A percentile compares a stretch with the other conserved stretches of the same genome.
These are phyloP conservation scores for Malacoctenus gilli DNA, from an alignment of 2,797 vertebrate species.

Conservation along the genomic window DNA sequence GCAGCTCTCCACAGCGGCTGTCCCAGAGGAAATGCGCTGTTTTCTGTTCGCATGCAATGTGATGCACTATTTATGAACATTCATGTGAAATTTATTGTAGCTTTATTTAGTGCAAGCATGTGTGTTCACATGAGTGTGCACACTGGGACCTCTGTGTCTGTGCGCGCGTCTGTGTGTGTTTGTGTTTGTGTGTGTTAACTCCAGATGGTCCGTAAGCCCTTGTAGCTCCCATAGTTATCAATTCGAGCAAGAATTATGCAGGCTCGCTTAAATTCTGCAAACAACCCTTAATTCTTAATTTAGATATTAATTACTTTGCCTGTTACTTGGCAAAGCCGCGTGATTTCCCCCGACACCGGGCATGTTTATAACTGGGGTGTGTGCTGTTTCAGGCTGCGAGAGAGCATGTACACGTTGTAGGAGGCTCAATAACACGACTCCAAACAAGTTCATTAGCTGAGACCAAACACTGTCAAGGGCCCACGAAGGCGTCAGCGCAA, in stretches of 20 bases:
- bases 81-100: slow-evolving; percentile 57
- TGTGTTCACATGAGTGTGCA: slow-evolving; percentile 26
- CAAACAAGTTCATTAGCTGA: slow-evolving; percentile 58
- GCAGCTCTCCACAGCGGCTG: slow-evolving; percentile 12
- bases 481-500: no score
- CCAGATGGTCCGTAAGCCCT: slow-evolving; percentile 63
- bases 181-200: slow-evolving; percentile 25
- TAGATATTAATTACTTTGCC: slow-evolving; percentile 75
- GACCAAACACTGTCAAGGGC: slow-evolving; percentile 19
- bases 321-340: slow-evolving; percentile 62
- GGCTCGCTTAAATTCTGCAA: slow-evolving; percentile 59
- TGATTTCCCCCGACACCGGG: slow-evolving; percentile 69
- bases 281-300: slow-evolving; percentile 73
- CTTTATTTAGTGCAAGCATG: slow-evolving; percentile 36
- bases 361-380: slow-evolving; percentile 53
- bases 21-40: slow-evolving; percentile 26
- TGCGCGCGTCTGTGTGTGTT: slow-evolving; percentile 3
- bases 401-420: slow-evolving; percentile 34
- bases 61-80: slow-evolving; percentile 60
- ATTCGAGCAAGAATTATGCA: slow-evolving; percentile 51
- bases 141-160: slow-evolving; percentile 8
- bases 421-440: slow-evolving; percentile 51
- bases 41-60: slow-evolving; percentile 31
- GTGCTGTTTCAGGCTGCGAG: slow-evolving; percentile 43
- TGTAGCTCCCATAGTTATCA: slow-evolving; percentile 41